Evolutionary conservation across 2,113 vertebrate genomes (phyloP), one percentile per base, ranked within the genome.

Genomic region (Cercopithecus mona): DNA sequence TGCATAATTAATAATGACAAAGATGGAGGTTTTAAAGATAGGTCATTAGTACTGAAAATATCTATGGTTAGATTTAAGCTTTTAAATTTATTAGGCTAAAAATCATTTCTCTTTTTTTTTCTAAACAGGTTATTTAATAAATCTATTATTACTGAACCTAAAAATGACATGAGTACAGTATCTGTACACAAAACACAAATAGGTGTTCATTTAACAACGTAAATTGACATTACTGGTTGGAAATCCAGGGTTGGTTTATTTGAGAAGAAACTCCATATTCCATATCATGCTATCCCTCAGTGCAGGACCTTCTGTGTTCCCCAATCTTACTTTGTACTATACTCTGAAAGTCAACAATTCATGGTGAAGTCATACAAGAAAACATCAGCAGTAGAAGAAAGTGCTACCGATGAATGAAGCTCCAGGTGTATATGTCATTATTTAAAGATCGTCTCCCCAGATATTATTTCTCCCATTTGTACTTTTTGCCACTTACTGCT

Each of bases 11-110:
- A 78, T 92, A 75, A 61, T 89, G 61, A 89, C 14, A 79, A 23
- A 93, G 32, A 64, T 43, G 23, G 43, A 72, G 8, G 8, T 88
- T 97, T 96, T 83, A 87, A 95, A 92, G 91, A 97, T 78, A 94
- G 50, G 68, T 79, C 48, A 45, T 90, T 79, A 83, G 25, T 64
- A 61, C 25, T 88, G 68, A 92, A 97, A 92, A 92, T 55, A 64
- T 48, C 48, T 85, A 17, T 45, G 30, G 17, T n/a, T 88, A 75
- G 32, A 81, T 93, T 95, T 91, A 85, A 96, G 88, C 23, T 72
- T 95, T 84, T 32, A 68, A 43, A 38, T 50, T 80, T 94, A 2
- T 92, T 78, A 94, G 64, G 48, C 30, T 88, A 64, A 72, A 85
- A 79, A 64, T 45, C 13, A 1, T 82, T 8, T 32, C 20, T n/a